A percentile compares a stretch with the other conserved stretches of the same genome.
These are phyloP conservation scores for Platorchestia sp. DNA, from an alignment of 1,140 invertebrate genomes.

Conservation along the genomic window DNA sequence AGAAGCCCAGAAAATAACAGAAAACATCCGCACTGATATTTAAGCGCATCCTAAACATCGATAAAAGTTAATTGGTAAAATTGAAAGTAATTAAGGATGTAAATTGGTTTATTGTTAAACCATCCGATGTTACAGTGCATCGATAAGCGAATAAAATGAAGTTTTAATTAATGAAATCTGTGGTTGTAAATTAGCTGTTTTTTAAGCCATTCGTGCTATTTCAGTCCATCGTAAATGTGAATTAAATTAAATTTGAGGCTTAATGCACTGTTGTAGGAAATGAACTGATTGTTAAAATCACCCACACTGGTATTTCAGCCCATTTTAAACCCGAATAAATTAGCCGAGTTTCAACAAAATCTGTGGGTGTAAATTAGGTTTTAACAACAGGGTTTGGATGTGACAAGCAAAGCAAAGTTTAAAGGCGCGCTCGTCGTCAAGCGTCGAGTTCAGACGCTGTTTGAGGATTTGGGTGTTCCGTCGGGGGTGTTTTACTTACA, in stretches of 20 bases:
- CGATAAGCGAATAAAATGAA: no score
- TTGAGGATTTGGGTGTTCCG: not conserved
- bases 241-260: no score
- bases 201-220: no score
- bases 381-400: not conserved
- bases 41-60: not conserved
- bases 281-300: no score
- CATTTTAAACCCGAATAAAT: no score
- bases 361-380: not conserved
- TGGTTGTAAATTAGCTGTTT: not conserved
- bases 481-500: not conserved
- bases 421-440: not conserved
- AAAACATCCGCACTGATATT: not conserved
- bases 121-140: no score
- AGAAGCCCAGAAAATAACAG: constrained; percentile 6
- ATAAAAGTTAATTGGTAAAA: no score
- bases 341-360: not conserved
- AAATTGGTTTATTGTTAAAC: no score
- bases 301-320: no score
- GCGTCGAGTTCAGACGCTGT: not conserved
- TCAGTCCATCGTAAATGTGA: no score
- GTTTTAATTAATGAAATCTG: not conserved
- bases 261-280: no score
- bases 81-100: no score
- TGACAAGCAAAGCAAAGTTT: not conserved